Base-by-base conservation (phyloP, 2,797 vertebrate species). In the Arctocebus calabarensis region DNA sequence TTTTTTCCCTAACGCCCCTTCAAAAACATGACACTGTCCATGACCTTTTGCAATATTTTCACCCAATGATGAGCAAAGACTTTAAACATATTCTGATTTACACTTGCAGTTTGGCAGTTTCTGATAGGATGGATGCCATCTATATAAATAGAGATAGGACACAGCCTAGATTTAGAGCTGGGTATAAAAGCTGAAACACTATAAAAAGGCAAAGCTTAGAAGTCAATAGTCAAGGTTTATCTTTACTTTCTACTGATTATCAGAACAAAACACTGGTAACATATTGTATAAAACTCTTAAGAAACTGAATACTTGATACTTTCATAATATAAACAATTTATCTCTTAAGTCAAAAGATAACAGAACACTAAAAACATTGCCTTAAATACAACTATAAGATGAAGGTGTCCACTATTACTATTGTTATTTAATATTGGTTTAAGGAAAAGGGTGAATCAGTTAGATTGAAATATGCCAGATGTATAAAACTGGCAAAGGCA, bases 161-260 rank as follows among this genome's bases (percentile, higher is more conserved):
- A 74, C 8, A 66, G 17, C 22, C 23, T 78, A 75, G 64, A 83
- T 37, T 62, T 74, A 82, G n/a, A 94, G 40, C 17, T 93, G 64
- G 66, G 13, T 73, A 7, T 34, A 34, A 86, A 89, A 89, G 70
- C 34, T 74, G 64, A 91, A 89, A 89, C 14, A 89, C 52, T 66
- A 66, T n/a, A 37, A 73, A 89, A 29, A 52, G 61, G 59, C 61
- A 85, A 40, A 71, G 22, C 52, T 87, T 3, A 57, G 55, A 61
- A 92, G 37, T 73, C 75, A 68, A 71, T 7, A 77, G 64, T 78
- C 29, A 83, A 16, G 9, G 27, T 25, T 68, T 88, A 27, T 57
- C 17, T 88, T 90, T 43, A 93, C 22, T 90, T 94, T 37, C 61
- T 93, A 77, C 13, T 94, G 52, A 77, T n/a, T 57, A 82, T 70